Percentiles rank a stretch among this genome's conserved stretches.
Evolutionary conservation across 2,113 vertebrate species (phyloP).

Genomic region (Grantiella picta): DNA sequence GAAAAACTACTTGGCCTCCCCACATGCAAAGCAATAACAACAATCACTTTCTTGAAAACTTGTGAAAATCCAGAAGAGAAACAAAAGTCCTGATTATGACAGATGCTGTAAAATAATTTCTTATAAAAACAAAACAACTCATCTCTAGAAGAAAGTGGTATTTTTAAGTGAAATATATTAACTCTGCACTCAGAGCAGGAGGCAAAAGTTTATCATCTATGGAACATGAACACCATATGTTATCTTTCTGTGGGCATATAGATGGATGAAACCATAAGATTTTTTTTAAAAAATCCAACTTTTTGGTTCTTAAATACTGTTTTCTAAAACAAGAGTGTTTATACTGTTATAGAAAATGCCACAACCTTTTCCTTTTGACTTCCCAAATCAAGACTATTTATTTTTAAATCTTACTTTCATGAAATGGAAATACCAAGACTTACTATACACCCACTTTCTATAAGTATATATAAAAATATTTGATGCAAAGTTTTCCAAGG

Average conservation of each 20-base stretch:
- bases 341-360: slow-evolving; percentile 41
- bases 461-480: slow-evolving; percentile 48
- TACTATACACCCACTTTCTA: slow-evolving; percentile 48
- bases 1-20: not conserved
- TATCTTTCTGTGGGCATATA: not conserved
- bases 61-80: not conserved
- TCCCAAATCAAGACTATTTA: slow-evolving; percentile 33
- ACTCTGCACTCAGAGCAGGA: not conserved
- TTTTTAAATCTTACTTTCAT: slow-evolving; percentile 43
- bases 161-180: not conserved
- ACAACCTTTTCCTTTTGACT: slow-evolving; percentile 55
- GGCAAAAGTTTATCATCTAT: slow-evolving; percentile 11
- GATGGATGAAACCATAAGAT: slow-evolving; percentile 8
- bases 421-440: slow-evolving; percentile 41
- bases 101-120: not conserved
- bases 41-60: not conserved
- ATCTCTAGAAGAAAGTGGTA: not conserved
- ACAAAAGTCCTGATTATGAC: not conserved
- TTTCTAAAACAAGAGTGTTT: slow-evolving; percentile 31
- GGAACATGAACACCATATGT: slow-evolving; percentile 50
- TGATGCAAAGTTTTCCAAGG: slow-evolving; percentile 22
- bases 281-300: not conserved
- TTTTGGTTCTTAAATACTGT: not conserved
- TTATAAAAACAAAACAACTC: not conserved
- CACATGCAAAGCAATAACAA: not conserved